Evolutionary conservation across 2,113 vertebrate genomes (phyloP).

Genomic region (Labeo catla): DNA sequence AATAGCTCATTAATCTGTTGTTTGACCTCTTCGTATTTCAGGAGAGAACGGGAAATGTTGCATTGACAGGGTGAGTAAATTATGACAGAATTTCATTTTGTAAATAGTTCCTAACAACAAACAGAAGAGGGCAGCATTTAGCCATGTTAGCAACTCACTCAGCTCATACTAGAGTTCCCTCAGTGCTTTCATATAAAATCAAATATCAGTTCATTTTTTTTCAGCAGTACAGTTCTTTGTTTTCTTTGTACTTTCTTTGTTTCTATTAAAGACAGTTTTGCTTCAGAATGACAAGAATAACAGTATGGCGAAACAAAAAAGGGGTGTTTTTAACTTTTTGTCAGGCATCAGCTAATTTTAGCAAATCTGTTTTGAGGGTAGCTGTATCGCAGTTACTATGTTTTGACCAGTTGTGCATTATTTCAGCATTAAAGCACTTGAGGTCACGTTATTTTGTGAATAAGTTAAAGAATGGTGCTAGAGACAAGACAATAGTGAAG

Average conservation of each 20-base stretch:
- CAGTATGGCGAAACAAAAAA: not conserved
- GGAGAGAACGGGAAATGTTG: too few species aligned
- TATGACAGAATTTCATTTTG: not conserved
- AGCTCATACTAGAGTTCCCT: not conserved
- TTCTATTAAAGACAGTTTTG: not conserved
- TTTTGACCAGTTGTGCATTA: not conserved
- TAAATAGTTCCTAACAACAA: conserved; percentile 15
- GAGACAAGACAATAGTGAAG: not conserved
- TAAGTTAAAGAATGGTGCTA: not conserved
- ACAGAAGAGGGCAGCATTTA: conserved; percentile 53
- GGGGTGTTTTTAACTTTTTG: conserved; percentile 38
- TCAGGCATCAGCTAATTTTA: conserved; percentile 62
- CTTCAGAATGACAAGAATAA: not conserved
- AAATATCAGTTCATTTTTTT: not conserved
- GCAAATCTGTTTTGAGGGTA: not conserved
- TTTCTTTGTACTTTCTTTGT: not conserved
- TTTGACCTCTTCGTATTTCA: too few species aligned
- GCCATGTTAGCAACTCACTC: not conserved
- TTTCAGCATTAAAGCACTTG: not conserved
- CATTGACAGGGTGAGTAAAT: not conserved
- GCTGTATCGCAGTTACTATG: not conserved
- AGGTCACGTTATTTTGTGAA: not conserved
- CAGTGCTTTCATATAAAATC: not conserved
- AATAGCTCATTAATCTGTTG: too few species aligned
- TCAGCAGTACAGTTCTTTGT: not conserved